phyloP scores from a whole-genome alignment of 2,797 vertebrate species.

The Austrolebias charrua region DNA sequence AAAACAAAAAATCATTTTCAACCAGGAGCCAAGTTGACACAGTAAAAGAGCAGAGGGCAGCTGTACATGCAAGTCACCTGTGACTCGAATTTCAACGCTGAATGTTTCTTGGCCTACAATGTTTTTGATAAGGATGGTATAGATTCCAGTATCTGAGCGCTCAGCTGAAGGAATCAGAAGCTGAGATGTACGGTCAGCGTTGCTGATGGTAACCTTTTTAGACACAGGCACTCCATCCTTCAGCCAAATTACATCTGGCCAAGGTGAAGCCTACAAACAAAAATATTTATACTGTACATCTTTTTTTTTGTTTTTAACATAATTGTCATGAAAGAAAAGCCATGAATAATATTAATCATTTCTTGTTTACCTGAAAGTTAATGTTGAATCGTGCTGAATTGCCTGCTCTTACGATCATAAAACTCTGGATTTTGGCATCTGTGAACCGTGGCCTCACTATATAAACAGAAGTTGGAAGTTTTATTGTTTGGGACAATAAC shows the following conservation, averaged over 20 bases:
- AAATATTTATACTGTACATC: no score
- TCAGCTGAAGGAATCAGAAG: constrained; percentile 85
- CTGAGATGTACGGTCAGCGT: constrained; percentile 78
- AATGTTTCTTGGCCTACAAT: constrained; percentile 79
- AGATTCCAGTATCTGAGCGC: constrained; percentile 82
- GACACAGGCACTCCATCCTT: constrained; percentile 85
- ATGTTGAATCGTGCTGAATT: constrained; percentile 82
- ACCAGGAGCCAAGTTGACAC: neutral
- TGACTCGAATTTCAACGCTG: constrained; percentile 85
- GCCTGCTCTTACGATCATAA: constrained; percentile 84
- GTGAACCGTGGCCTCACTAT: constrained; percentile 86
- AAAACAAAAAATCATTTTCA: constrained; percentile 13
- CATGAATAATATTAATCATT: neutral
- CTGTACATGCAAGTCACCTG: constrained; percentile 77
- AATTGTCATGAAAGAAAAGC: neutral
- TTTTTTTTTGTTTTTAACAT: neutral
- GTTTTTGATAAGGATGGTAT: constrained; percentile 81
- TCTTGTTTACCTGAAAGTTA: constrained; percentile 84
- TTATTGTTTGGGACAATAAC: neutral
- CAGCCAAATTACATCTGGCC: constrained; percentile 85
- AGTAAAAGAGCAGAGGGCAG: neutral
- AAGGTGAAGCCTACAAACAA: constrained; percentile 81
- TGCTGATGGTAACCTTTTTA: constrained; percentile 78
- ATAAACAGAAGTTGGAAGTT: constrained; percentile 8
- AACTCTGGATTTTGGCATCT: constrained; percentile 80